Evolutionary conservation across 2,888 invertebrate species (phyloP).

Genomic region (Torymus tubicola): DNA sequence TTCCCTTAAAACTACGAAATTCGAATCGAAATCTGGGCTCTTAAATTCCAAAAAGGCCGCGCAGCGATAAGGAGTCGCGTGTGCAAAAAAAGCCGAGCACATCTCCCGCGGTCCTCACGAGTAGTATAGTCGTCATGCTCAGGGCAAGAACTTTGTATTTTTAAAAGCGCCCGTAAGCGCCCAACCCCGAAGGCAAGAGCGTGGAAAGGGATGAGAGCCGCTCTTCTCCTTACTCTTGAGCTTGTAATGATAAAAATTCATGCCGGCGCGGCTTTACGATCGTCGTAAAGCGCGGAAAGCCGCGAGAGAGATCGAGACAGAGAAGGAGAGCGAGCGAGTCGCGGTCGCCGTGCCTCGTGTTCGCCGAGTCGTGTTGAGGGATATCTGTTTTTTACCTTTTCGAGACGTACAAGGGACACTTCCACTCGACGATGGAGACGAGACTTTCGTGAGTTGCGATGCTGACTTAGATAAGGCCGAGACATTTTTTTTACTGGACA

Average conservation of each 20-base stretch:
- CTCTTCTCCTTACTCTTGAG: not conserved
- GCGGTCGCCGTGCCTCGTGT: slow-evolving; percentile 26
- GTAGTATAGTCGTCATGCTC: too few relatives aligned
- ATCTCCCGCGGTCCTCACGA: too few relatives aligned
- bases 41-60: too few relatives aligned
- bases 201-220: not conserved
- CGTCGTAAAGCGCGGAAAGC: slow-evolving; percentile 62
- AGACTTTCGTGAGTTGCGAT: not conserved
- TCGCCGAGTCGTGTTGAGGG: slow-evolving; percentile 12
- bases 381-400: slow-evolving; percentile 10
- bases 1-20: too few relatives aligned
- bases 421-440: not conserved
- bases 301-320: slow-evolving; percentile 34
- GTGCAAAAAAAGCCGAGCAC: not conserved
- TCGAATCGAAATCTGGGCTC: too few relatives aligned
- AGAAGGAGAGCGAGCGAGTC: slow-evolving; percentile 5
- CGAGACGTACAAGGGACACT: slow-evolving; percentile 7
- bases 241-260: slow-evolving; percentile 68
- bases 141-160: slow-evolving; percentile 27
- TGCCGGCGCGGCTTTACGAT: slow-evolving; percentile 64
- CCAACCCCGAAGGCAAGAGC: not conserved
- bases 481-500: not conserved
- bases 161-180: slow-evolving; percentile 14
- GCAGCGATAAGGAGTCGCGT: not conserved
- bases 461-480: not conserved